Percentiles rank a stretch among this genome's conserved stretches.
These are phyloP conservation scores for Prunella strophiata DNA, from an alignment of 2,797 vertebrate genomes.

Conservation along the genomic window DNA sequence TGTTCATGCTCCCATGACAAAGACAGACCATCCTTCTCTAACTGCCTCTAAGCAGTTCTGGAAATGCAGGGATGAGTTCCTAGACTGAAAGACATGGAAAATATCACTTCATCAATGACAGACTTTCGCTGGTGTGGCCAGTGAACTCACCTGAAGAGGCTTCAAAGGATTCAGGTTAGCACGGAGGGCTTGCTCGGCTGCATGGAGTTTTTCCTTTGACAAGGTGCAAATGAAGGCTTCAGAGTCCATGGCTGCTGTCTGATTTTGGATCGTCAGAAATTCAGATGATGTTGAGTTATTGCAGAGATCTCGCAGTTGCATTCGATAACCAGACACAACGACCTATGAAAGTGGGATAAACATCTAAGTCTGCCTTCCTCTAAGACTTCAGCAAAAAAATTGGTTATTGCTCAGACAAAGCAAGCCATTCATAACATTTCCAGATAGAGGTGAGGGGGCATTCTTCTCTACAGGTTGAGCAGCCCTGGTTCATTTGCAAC, in stretches of 20 bases:
- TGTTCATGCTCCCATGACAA: not conserved
- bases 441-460: not conserved
- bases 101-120: not conserved
- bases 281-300: slow-evolving; percentile 74
- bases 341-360: slow-evolving; percentile 75
- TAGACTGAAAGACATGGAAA: not conserved
- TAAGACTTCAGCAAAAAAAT: not conserved
- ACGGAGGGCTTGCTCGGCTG: slow-evolving; percentile 78
- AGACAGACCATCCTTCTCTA: not conserved
- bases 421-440: not conserved
- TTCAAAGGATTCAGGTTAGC: slow-evolving; percentile 89
- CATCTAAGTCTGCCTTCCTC: not conserved
- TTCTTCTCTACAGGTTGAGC: not conserved
- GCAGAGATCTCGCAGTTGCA: slow-evolving; percentile 86
- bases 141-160: slow-evolving; percentile 84
- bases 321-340: slow-evolving; percentile 84
- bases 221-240: slow-evolving; percentile 81
- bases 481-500: not conserved
- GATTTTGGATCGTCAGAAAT: slow-evolving; percentile 81
- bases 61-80: not conserved
- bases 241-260: slow-evolving; percentile 5
- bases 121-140: not conserved
- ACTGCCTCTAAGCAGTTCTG: not conserved
- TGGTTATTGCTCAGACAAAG: not conserved
- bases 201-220: slow-evolving; percentile 76